Percentiles rank a stretch among this genome's conserved stretches.
phyloP scores from a whole-genome alignment of 1,140 invertebrate species.

The Leptopilina boulardi region DNA sequence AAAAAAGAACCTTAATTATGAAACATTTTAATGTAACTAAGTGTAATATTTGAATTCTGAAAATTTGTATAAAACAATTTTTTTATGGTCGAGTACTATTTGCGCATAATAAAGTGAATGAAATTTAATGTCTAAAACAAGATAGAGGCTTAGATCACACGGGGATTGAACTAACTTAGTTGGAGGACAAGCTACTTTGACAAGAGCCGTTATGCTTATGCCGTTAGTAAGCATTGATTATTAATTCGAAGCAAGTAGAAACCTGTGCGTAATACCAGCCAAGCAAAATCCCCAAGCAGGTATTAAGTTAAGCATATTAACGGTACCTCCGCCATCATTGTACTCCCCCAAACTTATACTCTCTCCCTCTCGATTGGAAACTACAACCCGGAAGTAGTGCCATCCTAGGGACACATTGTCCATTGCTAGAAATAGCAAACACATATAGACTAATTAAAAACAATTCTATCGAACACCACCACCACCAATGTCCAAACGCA shows the following conservation, averaged over 20 bases:
- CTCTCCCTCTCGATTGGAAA: constrained; percentile 32
- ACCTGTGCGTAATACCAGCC: constrained; percentile 16
- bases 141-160: constrained; percentile 43
- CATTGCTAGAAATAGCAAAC: neutral
- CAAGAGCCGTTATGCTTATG: constrained; percentile 31
- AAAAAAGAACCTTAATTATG: no score
- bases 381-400: constrained; percentile 8
- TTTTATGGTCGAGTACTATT: no score
- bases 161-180: constrained; percentile 57
- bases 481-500: neutral
- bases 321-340: constrained; percentile 52
- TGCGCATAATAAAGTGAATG: neutral
- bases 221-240: constrained; percentile 48
- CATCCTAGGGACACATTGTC: constrained; percentile 19
- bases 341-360: constrained; percentile 43
- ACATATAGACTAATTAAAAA: constrained; percentile 8
- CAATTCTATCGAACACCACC: neutral
- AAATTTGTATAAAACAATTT: no score
- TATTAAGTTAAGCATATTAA: constrained; percentile 65
- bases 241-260: constrained; percentile 51
- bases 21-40: no score
- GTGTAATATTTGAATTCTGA: no score
- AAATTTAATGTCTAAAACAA: constrained; percentile 39
- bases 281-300: constrained; percentile 36
- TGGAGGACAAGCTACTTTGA: constrained; percentile 34